phyloP scores from a whole-genome alignment of 2,797 vertebrate genomes.

The Caiman crocodilus region DNA sequence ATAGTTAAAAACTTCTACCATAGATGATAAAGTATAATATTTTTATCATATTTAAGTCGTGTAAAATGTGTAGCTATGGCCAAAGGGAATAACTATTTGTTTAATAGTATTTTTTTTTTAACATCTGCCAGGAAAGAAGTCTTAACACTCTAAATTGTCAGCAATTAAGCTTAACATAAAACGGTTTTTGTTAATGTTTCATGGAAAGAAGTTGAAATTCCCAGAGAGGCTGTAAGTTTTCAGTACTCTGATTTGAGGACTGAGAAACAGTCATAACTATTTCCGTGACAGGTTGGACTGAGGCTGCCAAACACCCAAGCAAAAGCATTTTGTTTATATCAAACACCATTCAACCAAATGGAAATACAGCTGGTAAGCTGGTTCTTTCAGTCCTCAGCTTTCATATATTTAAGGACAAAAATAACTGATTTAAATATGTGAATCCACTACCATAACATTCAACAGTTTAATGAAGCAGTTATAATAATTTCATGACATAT shows the following conservation, averaged over 20 bases:
- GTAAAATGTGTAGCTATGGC: background rate
- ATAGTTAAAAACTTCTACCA: too few species aligned
- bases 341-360: slow-evolving; percentile 20
- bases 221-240: slow-evolving; percentile 82
- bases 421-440: slow-evolving; percentile 3
- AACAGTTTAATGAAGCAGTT: slow-evolving; percentile 5
- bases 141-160: slow-evolving; percentile 59
- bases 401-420: slow-evolving; percentile 28
- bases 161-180: slow-evolving; percentile 76
- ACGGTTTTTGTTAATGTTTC: slow-evolving; percentile 68
- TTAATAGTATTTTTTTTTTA: background rate
- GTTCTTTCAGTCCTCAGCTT: slow-evolving; percentile 52
- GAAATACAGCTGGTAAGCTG: slow-evolving; percentile 53
- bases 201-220: slow-evolving; percentile 80
- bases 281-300: slow-evolving; percentile 73
- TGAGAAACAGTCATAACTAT: slow-evolving; percentile 74
- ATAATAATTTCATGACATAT: background rate
- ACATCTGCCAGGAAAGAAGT: slow-evolving; percentile 34
- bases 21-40: too few species aligned
- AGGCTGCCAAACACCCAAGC: slow-evolving; percentile 34
- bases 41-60: background rate
- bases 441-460: background rate
- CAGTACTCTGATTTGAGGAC: slow-evolving; percentile 70
- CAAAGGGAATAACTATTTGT: background rate
- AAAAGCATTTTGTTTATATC: slow-evolving; percentile 66